Base-by-base conservation (phyloP, 2,113 vertebrate species). In the Callaeas wilsoni region DNA sequence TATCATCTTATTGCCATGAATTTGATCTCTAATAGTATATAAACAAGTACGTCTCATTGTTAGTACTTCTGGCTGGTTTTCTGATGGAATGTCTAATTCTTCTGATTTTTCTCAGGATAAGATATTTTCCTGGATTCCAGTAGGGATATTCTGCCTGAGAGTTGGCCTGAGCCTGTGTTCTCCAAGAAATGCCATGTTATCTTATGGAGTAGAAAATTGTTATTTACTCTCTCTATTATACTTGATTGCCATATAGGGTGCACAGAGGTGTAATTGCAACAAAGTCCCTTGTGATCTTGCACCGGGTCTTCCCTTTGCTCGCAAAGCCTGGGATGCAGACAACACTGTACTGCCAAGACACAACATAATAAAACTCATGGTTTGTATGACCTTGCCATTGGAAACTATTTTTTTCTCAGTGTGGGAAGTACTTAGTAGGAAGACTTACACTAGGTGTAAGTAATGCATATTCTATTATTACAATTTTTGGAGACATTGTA, bases 401-500 rank as follows among this genome's bases (percentile, higher is more conserved):
- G 22, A 82, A 82, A 46, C 4, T 63, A 30, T 75, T 59, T 37
- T n/a, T 87, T 79, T 57, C 57, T 64, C 15, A 37, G 15, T 44
- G 33, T 47, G 27, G 11, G 13, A 55, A 55, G 6, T 50, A 81
- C 30, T 63, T 59, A 21, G 21, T 27, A 63, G 30, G 60, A 59
- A 29, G 33, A 39, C 3, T 55, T 63, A 27, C 3, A 17, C 6
- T 42, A n/a, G 16, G 10, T 84, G 12, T 63, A 73, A 70, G 20
- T 60, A 52, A 30, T 55, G 44, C 13, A 15, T 70, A 39, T 16
- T 74, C 12, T 64, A 6, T 46, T 64, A 2, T 29, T 77, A 35
- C 1, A 6, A 22, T 65, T 81, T 56, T 55, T 1, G 1, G 14
- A 56, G 37, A 62, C 39, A 49, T 18, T 4, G 0, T 25, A 44